A percentile compares a stretch with the other conserved stretches of the same genome.
Conservation (phyloP, 1,140 invertebrate species). For the Panagrolaimus sp. region DNA sequence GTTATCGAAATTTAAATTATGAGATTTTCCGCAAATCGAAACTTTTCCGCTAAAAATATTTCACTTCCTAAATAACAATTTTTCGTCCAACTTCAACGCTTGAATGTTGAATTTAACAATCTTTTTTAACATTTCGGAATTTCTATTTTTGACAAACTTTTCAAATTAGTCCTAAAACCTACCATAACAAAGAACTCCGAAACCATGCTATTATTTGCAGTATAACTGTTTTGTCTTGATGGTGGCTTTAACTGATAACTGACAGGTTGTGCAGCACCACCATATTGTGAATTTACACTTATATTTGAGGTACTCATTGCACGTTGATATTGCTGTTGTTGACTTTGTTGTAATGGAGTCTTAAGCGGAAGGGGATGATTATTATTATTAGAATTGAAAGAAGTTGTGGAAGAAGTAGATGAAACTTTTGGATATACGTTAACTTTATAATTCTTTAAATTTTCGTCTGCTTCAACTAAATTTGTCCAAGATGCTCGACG, state of each 20-base stretch:
- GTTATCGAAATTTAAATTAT: too few species aligned
- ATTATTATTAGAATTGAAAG: neutral
- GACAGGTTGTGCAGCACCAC: neutral
- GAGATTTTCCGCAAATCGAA: too few species aligned
- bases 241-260: too few species aligned
- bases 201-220: neutral
- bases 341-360: neutral
- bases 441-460: neutral
- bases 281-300: neutral
- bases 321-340: neutral
- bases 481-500: slow-evolving; percentile 4
- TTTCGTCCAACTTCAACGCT: too few species aligned
- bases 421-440: slow-evolving; percentile 9
- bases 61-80: too few species aligned
- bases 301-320: neutral
- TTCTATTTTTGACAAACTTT: too few species aligned
- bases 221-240: neutral
- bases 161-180: too few species aligned
- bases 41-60: too few species aligned
- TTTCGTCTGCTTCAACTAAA: slow-evolving; percentile 1
- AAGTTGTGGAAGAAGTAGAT: neutral
- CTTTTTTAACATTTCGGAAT: too few species aligned
- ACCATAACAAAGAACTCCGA: slow-evolving; percentile 2
- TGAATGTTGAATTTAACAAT: too few species aligned
- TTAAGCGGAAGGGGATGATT: neutral